Evolutionary conservation across 2,888 invertebrate species (phyloP), one percentile per base, ranked within the genome.

Genomic region (Apantesis nais): DNA sequence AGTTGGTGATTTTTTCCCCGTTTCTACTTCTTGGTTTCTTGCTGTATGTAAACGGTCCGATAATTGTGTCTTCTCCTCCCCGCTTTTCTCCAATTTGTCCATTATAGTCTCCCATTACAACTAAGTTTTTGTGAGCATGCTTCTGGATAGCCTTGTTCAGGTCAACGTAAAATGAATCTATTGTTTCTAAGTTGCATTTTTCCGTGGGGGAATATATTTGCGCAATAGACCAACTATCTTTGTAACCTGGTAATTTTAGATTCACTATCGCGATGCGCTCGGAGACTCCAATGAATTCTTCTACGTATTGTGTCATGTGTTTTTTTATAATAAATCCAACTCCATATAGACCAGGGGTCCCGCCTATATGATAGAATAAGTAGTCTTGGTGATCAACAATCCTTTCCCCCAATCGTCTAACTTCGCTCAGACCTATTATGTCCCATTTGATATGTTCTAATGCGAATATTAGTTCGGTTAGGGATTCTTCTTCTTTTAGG

Each of bases 11-110:
- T 73, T 66, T 67, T 74, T 78, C 72, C 65, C 81, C 79, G 67
- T 80, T 82, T 64, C 76, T 74, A 31, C 68, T 83, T 73, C 81
- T 81, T 11, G 39, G 34, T 68, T 76, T 80, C 16, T 72, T 75
- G 0, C 71, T 69, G 29, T 78, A 78, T 41, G 41, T 5, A 14
- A 41, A 61, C 34, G 14, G 61, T 7, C 61, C 61, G 4, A 34
- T 19, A 44, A 67, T 37, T 41, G 41, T 61, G 14, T 67, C 37
- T 67, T 68, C 52, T 41, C 62, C 62, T 25, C 7, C 3, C 1
- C 55, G 31, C 12, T 34, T 65, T 3, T 5, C n/a, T n/a, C 60
- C 66, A 5, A 41, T n/a, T 60, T 55, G 34, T 2, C 34, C 34
- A 5, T 34, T 34, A 5, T 34, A 34, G 34, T 34, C 34, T 34